phyloP scores from a whole-genome alignment of 1,140 invertebrate species.

The Potamilus streckersoni region DNA sequence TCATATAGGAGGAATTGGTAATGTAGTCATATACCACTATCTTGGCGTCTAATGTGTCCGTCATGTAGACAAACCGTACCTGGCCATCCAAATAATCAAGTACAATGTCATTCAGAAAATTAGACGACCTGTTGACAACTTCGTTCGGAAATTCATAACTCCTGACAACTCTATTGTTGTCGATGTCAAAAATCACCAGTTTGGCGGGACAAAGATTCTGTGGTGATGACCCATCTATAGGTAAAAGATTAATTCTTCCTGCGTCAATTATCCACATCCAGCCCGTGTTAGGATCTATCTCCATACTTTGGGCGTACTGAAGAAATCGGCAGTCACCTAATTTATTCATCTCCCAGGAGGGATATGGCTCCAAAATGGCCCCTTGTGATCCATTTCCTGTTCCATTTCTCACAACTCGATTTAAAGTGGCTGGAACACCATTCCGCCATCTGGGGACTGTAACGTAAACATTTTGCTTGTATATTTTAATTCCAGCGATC shows the following conservation, averaged over 20 bases:
- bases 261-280: conserved; percentile 50
- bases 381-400: neutral
- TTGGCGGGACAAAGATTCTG: conserved; percentile 42
- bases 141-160: conserved; percentile 31
- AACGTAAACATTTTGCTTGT: conserved; percentile 33
- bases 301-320: conserved; percentile 53
- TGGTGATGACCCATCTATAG: neutral
- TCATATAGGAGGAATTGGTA: conserved; percentile 26
- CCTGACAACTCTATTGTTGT: conserved; percentile 10
- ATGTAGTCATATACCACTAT: conserved; percentile 35
- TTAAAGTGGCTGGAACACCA: conserved; percentile 40
- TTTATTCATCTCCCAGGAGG: conserved; percentile 39
- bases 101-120: conserved; percentile 51
- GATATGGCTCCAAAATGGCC: conserved; percentile 36
- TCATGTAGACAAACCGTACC: conserved; percentile 44
- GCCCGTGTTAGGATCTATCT: conserved; percentile 50
- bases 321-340: conserved; percentile 41
- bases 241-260: conserved; percentile 28
- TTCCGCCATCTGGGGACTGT: conserved; percentile 45
- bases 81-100: conserved; percentile 39
- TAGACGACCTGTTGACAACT: conserved; percentile 30
- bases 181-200: conserved; percentile 37
- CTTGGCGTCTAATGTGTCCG: conserved; percentile 33
- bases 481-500: conserved; percentile 39
- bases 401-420: conserved; percentile 18